A percentile compares a stretch with the other conserved stretches of the same genome.
phyloP scores from a whole-genome alignment of 2,888 invertebrate genomes.

The Crocallis elinguaria region DNA sequence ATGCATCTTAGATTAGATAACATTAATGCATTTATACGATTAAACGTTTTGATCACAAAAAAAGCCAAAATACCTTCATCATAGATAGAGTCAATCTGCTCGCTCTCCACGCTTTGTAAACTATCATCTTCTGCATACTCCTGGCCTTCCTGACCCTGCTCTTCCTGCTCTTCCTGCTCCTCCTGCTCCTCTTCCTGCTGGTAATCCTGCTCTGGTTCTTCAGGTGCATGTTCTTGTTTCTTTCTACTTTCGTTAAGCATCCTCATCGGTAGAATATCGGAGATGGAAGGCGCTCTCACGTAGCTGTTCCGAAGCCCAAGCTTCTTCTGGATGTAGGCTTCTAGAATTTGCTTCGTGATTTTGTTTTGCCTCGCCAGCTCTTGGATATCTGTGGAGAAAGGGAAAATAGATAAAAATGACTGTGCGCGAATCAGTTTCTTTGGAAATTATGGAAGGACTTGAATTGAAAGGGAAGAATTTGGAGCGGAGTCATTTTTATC shows the following conservation, averaged over 20 bases:
- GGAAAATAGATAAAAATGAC: slow-evolving; percentile 84
- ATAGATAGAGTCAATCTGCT: slow-evolving; percentile 87
- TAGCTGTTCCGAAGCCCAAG: slow-evolving; percentile 84
- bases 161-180: slow-evolving; percentile 37
- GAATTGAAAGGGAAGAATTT: slow-evolving; percentile 36
- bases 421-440: slow-evolving; percentile 46
- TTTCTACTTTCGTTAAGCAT: slow-evolving; percentile 41
- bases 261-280: slow-evolving; percentile 86
- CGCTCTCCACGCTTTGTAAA: slow-evolving; percentile 89
- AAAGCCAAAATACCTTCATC: slow-evolving; percentile 24
- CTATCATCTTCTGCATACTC: slow-evolving; percentile 75
- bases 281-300: slow-evolving; percentile 85
- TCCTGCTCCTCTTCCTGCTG: slow-evolving; percentile 34
- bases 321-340: slow-evolving; percentile 89
- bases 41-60: no score
- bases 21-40: no score
- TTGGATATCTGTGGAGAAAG: slow-evolving; percentile 78
- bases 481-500: slow-evolving; percentile 80
- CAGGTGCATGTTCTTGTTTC: slow-evolving; percentile 36
- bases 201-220: slow-evolving; percentile 36
- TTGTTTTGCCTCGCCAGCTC: slow-evolving; percentile 90
- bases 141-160: slow-evolving; percentile 48
- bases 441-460: slow-evolving; percentile 19
- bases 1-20: no score
- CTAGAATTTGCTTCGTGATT: slow-evolving; percentile 90